These are phyloP conservation scores for Protaetia brevitarsis DNA, from an alignment of 1,140 invertebrate species.

Conservation along the genomic window DNA sequence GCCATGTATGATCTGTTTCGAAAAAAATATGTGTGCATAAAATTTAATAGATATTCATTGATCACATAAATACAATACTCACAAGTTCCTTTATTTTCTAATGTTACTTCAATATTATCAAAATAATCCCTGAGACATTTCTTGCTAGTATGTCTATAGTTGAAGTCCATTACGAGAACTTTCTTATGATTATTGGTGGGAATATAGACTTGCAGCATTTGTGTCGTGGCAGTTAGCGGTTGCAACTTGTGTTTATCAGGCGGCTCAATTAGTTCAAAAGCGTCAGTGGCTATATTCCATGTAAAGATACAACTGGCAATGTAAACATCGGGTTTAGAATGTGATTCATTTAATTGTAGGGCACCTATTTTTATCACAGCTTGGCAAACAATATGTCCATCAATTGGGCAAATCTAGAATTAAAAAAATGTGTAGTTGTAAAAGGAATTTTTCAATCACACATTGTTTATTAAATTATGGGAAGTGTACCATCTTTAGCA, in stretches of 20 bases:
- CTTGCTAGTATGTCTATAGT: constrained; percentile 36
- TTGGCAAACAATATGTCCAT: constrained; percentile 46
- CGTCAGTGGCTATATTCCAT: constrained; percentile 46
- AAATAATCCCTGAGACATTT: constrained; percentile 42
- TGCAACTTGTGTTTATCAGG: constrained; percentile 37
- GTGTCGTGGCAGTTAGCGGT: constrained; percentile 26
- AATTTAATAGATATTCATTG: neutral
- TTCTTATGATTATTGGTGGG: constrained; percentile 39
- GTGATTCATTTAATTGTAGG: constrained; percentile 34
- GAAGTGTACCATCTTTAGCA: too few relatives aligned
- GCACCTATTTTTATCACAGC: constrained; percentile 48
- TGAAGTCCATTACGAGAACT: constrained; percentile 41
- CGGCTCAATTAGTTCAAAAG: constrained; percentile 43
- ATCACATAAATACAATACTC: neutral
- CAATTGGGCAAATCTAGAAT: constrained; percentile 46
- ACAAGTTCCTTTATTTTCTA: neutral
- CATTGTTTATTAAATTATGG: too few relatives aligned
- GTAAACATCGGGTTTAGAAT: constrained; percentile 38
- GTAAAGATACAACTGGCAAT: constrained; percentile 42
- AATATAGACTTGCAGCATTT: constrained; percentile 35
- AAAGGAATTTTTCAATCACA: too few relatives aligned
- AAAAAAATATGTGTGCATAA: too few relatives aligned
- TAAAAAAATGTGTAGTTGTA: too few relatives aligned
- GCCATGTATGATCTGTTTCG: neutral
- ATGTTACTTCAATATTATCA: neutral